Conservation (phyloP, 2,888 invertebrate species). For the Pemphredon lugubris region DNA sequence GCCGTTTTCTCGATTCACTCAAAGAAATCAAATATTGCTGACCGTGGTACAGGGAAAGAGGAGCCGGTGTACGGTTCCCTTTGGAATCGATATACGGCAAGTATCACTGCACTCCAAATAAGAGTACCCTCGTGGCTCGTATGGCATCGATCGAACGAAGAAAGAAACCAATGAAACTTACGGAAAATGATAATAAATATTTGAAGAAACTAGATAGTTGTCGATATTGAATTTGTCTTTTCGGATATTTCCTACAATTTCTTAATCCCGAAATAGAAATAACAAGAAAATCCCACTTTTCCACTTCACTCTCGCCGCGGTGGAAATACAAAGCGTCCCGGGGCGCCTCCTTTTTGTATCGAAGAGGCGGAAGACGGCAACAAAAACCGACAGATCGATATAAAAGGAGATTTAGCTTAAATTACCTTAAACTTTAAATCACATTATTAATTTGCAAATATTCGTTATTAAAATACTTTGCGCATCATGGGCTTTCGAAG, state of each 20-base stretch:
- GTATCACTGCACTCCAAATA: constrained; percentile 32
- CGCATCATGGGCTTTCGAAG: too few species aligned
- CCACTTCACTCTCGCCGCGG: too few species aligned
- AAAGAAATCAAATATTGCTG: constrained; percentile 17
- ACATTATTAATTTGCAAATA: too few species aligned
- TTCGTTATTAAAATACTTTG: too few species aligned
- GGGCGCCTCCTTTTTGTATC: too few species aligned
- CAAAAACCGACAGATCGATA: too few species aligned
- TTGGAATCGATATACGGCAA: constrained; percentile 20
- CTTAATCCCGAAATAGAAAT: constrained; percentile 1
- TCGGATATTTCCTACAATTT: background rate
- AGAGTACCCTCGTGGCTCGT: constrained; percentile 26
- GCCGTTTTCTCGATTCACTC: constrained; percentile 1
- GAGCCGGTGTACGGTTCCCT: constrained; percentile 10
- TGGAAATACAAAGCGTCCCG: too few species aligned
- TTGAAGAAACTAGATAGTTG: background rate
- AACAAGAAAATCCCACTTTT: too few species aligned
- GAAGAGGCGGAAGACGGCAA: too few species aligned
- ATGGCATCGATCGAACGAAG: constrained; percentile 8
- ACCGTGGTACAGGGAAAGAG: constrained; percentile 2
- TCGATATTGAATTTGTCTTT: background rate
- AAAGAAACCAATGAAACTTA: constrained; percentile 19
- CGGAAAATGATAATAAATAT: constrained; percentile 41
- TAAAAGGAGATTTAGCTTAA: too few species aligned
- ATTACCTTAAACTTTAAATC: too few species aligned